Base-by-base conservation (phyloP, 92 coral and sea anemone species). In the Micromussa lordhowensis region DNA sequence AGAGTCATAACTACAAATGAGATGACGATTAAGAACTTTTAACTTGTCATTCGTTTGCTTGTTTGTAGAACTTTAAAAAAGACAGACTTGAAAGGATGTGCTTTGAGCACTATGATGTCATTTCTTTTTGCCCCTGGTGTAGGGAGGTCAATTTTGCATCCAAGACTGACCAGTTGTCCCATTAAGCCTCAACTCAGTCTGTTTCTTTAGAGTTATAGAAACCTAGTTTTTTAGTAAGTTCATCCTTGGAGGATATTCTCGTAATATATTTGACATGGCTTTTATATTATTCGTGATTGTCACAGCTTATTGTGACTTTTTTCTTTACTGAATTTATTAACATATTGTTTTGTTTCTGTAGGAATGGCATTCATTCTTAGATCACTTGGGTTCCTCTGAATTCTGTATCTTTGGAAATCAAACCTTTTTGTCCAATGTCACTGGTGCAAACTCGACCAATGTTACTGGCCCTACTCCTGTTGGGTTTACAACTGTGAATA, bases 321-420 rank as follows among this genome's bases (percentile, higher is more conserved):
- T 40, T 36, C 4, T 36, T 36, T 36, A 36, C 2, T 2, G 38
- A 36, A 2, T 66, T 44, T 38, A 13, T 21, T 28, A 9, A 48
- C 26, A 55, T 7, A 4, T 68, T 58, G 10, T 61, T 22, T 63
- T 77, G 26, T 19, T 28, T 18, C 78, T 15, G 2, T 30, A 93
- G 95, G 79, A 84, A 36, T 93, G 95, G 95, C 74, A 72, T 71
- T 68, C 84, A 30, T 40, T 93, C 17, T 73, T 91, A 7, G 83
- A 51, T 49, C 85, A 84, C 35, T 35, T 93, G 54, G 88, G 87
- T 19, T 71, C 82, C 7, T 70, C 89, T 58, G 87, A 93, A 61
- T 93, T 93, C 76, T 93, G 96, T 32, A 85, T 91, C 79, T 91
- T 85, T 81, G 90, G 88, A 75, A 88, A 91, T 38, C 84, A 71